Percentiles rank a stretch among this genome's conserved stretches.
These are phyloP conservation scores for Thymelicus lineola DNA, from an alignment of 2,888 invertebrate species.

Conservation along the genomic window DNA sequence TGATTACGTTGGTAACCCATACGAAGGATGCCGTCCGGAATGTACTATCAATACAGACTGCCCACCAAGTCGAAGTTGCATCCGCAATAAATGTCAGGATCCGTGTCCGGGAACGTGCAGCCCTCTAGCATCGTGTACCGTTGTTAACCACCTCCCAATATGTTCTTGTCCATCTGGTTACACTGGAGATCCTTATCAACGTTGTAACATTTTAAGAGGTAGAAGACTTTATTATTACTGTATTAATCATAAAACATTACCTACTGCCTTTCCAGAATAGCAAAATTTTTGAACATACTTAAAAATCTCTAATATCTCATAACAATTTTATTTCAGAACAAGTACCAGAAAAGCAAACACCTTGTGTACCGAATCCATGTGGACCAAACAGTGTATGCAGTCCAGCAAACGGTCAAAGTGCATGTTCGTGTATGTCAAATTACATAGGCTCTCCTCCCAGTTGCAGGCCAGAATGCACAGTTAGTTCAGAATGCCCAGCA, in stretches of 20 bases:
- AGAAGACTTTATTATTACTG: constrained; percentile 10
- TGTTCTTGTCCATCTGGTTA: constrained; percentile 89
- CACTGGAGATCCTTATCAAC: constrained; percentile 90
- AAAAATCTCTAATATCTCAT: not conserved
- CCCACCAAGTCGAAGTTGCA: constrained; percentile 88
- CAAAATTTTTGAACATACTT: not conserved
- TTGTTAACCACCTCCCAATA: constrained; percentile 88
- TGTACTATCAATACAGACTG: constrained; percentile 90
- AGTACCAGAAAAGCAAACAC: constrained; percentile 72
- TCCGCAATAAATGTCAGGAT: constrained; percentile 90
- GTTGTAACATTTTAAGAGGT: constrained; percentile 80
- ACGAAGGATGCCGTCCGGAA: constrained; percentile 91
- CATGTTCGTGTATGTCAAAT: constrained; percentile 90
- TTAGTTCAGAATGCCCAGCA: constrained; percentile 90
- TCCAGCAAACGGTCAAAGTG: constrained; percentile 88
- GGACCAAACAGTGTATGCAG: constrained; percentile 91
- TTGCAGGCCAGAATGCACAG: constrained; percentile 91
- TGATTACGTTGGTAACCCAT: constrained; percentile 91
- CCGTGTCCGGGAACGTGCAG: constrained; percentile 93
- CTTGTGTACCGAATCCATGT: constrained; percentile 90
- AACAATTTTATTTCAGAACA: constrained; percentile 57
- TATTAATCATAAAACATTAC: constrained; percentile 13
- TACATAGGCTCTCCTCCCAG: constrained; percentile 91
- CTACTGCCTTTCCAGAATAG: not conserved
- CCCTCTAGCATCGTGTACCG: constrained; percentile 88